phyloP scores from a whole-genome alignment of 2,797 vertebrate species.

The Otolemur crassicaudatus region DNA sequence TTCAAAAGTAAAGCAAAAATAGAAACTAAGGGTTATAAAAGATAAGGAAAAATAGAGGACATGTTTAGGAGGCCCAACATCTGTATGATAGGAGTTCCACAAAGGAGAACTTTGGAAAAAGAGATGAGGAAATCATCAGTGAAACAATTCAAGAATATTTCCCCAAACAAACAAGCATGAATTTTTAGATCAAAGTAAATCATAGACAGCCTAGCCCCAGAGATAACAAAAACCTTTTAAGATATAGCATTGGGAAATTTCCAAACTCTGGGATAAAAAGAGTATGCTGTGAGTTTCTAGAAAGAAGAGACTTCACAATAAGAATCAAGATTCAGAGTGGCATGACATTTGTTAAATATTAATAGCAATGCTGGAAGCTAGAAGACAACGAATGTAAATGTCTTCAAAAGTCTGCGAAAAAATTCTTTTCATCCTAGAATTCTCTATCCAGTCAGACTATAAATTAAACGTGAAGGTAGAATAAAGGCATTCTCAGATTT shows the following conservation, averaged over 20 bases:
- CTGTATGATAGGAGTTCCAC: not conserved
- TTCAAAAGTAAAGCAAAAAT: not conserved
- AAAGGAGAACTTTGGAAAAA: not conserved
- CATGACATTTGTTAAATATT: not conserved
- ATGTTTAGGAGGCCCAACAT: too few relatives aligned
- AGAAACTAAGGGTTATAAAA: not conserved
- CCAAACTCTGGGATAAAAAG: not conserved
- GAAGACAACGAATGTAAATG: not conserved
- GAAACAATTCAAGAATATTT: not conserved
- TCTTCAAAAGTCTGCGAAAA: constrained; percentile 3
- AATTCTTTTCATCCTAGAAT: constrained; percentile 16
- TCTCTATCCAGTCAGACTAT: not conserved
- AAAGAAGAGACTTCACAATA: constrained; percentile 11
- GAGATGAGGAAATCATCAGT: not conserved
- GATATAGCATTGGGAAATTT: not conserved
- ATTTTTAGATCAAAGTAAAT: constrained; percentile 20
- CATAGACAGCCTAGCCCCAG: not conserved
- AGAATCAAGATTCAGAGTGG: not conserved
- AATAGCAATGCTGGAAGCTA: not conserved
- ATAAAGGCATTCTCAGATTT: not conserved
- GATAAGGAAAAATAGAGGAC: not conserved
- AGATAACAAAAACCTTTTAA: not conserved
- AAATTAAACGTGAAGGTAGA: constrained; percentile 4
- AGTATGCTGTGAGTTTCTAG: not conserved
- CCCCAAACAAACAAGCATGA: not conserved